Percentiles rank a stretch among this genome's conserved stretches.
Evolutionary conservation across 2,888 invertebrate genomes (phyloP).

Genomic region (Drosophila niveifrons): DNA sequence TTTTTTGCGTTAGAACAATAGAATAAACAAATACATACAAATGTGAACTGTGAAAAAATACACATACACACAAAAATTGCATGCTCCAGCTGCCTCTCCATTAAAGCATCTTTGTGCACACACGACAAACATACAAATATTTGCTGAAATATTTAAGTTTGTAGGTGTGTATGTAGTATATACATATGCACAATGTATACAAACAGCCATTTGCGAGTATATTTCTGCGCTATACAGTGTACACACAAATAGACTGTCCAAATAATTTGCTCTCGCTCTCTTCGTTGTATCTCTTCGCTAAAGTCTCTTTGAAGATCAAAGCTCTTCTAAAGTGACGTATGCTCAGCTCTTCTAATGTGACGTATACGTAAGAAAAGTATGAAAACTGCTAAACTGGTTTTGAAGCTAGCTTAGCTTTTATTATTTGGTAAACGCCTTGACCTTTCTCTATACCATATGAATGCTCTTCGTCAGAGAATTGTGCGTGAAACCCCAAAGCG

Average conservation of each 20-base stretch:
- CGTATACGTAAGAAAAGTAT: conserved; percentile 28
- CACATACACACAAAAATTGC: not conserved
- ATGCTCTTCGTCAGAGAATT: conserved; percentile 86
- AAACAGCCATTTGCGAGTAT: conserved; percentile 11
- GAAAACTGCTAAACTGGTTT: conserved; percentile 29
- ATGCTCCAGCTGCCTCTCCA: conserved; percentile 8
- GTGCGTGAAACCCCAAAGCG: conserved; percentile 34
- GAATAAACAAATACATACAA: not conserved
- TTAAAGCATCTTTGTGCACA: not conserved
- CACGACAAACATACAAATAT: not conserved
- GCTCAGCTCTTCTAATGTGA: conserved; percentile 16
- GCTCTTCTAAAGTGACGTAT: conserved; percentile 19
- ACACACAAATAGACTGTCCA: conserved; percentile 1
- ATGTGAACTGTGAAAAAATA: not conserved
- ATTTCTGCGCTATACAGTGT: not conserved
- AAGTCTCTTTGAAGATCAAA: conserved; percentile 2
- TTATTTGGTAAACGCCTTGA: conserved; percentile 84
- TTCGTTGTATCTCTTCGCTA: conserved; percentile 1
- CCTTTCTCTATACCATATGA: conserved; percentile 88
- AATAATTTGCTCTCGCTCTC: not conserved
- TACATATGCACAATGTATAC: conserved; percentile 3
- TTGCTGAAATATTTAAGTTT: not conserved
- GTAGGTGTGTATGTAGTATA: not conserved
- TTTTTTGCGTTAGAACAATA: not conserved
- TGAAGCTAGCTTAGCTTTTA: conserved; percentile 23